A percentile compares a stretch with the other conserved stretches of the same genome.
Evolutionary conservation across 2,113 vertebrate species (phyloP).

Genomic region (Carassius gibelio): DNA sequence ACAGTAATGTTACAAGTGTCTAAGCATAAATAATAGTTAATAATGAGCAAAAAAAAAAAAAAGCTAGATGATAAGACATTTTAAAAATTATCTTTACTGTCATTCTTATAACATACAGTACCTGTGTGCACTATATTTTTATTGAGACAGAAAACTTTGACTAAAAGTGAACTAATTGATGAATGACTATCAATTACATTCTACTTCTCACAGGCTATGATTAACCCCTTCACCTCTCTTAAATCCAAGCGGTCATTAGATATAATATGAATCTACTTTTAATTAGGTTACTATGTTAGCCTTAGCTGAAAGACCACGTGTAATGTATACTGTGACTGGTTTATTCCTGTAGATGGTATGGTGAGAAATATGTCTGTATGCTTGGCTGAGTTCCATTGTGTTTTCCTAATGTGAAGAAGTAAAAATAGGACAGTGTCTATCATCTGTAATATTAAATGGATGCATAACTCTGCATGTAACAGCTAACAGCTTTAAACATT

Average conservation of each 20-base stretch:
- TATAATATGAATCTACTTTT: slow-evolving; percentile 71
- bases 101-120: slow-evolving; percentile 40
- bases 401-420: slow-evolving; percentile 15
- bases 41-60: not conserved
- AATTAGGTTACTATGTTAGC: slow-evolving; percentile 78
- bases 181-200: slow-evolving; percentile 69
- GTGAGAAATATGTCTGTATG: not conserved
- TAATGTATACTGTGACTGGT: not conserved
- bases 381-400: not conserved
- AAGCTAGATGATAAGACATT: slow-evolving; percentile 35
- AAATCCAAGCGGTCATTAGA: slow-evolving; percentile 68
- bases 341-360: slow-evolving; percentile 4
- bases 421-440: not conserved
- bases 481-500: slow-evolving; percentile 16
- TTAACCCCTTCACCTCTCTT: slow-evolving; percentile 76
- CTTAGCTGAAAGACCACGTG: slow-evolving; percentile 58
- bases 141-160: slow-evolving; percentile 75
- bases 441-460: not conserved
- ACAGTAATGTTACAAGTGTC: not conserved
- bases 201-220: slow-evolving; percentile 78
- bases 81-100: slow-evolving; percentile 58
- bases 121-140: slow-evolving; percentile 61
- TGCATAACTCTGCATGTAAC: not conserved
- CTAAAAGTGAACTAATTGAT: slow-evolving; percentile 74
- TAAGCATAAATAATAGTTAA: not conserved